Conservation (phyloP, 2,888 invertebrate genomes). For the Lomographa bimaculata region DNA sequence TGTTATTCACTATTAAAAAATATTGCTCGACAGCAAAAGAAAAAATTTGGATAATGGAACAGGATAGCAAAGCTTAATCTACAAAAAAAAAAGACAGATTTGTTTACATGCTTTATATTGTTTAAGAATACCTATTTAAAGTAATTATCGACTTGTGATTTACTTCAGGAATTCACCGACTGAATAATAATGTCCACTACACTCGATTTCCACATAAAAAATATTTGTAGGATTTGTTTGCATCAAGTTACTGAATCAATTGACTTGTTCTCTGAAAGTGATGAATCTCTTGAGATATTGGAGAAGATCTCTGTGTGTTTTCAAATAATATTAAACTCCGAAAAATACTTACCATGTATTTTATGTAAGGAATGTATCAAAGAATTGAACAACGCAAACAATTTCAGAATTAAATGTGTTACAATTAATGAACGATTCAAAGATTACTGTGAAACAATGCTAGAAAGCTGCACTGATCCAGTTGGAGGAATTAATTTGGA, state of each 20-base stretch:
- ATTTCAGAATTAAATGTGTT: conserved; percentile 61
- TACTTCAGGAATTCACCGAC: too few species aligned
- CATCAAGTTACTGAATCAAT: conserved; percentile 31
- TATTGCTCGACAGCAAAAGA: too few species aligned
- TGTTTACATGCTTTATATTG: too few species aligned
- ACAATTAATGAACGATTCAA: conserved; percentile 54
- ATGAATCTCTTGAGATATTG: conserved; percentile 47
- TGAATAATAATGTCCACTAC: too few species aligned
- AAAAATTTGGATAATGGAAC: too few species aligned
- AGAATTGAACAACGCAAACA: conserved; percentile 54
- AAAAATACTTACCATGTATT: conserved; percentile 48
- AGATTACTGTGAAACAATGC: conserved; percentile 29
- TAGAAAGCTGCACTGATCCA: background rate
- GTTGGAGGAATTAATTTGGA: conserved; percentile 6
- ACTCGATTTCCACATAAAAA: conserved; percentile 6
- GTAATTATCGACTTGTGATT: too few species aligned
- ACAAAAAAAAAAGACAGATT: too few species aligned
- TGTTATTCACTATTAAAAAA: too few species aligned
- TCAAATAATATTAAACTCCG: conserved; percentile 48
- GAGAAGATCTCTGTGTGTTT: conserved; percentile 61
- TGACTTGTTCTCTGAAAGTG: conserved; percentile 43
- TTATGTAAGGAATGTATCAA: conserved; percentile 58
- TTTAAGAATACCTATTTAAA: too few species aligned
- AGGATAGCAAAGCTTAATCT: too few species aligned
- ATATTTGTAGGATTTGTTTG: conserved; percentile 63